Evolutionary conservation across 2,888 invertebrate species (phyloP), one percentile per base, ranked within the genome.

Genomic region (Gnatocerus cornutus): DNA sequence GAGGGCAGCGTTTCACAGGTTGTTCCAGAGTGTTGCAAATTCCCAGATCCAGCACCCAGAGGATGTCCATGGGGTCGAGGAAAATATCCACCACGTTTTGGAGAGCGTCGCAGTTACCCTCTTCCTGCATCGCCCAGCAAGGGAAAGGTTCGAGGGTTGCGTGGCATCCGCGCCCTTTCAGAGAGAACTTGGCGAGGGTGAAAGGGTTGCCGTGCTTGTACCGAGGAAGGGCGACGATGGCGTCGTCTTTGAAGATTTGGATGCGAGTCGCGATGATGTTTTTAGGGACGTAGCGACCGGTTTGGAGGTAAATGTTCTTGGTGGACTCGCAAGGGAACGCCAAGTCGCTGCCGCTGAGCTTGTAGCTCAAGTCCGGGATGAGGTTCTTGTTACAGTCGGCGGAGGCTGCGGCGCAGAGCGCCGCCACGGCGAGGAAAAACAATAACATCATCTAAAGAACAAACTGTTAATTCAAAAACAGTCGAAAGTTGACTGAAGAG

Each of bases 31-130:
- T 88, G 76, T 90, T 88, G 1, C 88, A 87, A 58, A 90, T 85
- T 16, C 90, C 90, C 37, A 86, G 87, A 78, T 90, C 90, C 72
- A 90, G 80, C 3, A 85, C 87, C 90, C 90, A 90, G 0, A 90
- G 82, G 14, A 88, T 85, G 58, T 88, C 88, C 80, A 87, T 74
- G 62, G 87, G 86, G 86, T 90, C 90, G 71, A 90, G 80, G 77
- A 87, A 88, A 77, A 91, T 85, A 83, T 91, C 91, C 73, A 90
- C 89, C 62, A 88, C 92, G 78, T 91, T 92, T 84, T 93, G 92
- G 68, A 90, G 85, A 73, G 91, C 91, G 77, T 87, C 88, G 79
- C 91, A 90, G 83, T 89, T 88, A 43, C 89, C 90, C 85, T 91
- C 91, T 84, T 92, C 92, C 84, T 93, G 91, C 78, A 89, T 87